Base-by-base conservation (phyloP, 2,113 vertebrate species). In the Mesitornis unicolor region DNA sequence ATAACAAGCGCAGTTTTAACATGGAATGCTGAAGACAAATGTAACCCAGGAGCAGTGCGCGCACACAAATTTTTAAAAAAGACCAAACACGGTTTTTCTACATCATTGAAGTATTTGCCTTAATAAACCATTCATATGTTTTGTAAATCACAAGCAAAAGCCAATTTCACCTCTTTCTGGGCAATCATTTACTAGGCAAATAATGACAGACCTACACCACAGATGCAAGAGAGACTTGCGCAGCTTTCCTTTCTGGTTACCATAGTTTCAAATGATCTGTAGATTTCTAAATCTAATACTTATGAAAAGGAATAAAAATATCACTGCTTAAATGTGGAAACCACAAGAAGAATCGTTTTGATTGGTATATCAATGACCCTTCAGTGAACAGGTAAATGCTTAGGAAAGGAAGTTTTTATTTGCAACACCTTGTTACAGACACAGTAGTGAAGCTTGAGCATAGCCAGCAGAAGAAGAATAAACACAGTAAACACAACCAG, bases 251-350 rank as follows among this genome's bases (percentile, higher is more conserved):
- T 77, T 59, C 90, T 87, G n/a, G 96, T 96, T 96, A 82, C 90
- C 92, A 94, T 94, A 95, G 92, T 75, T 96, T 96, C 96, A 90
- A 92, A 92, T 38, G n/a, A 96, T 93, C 60, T 31, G 76, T 56
- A 53, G 10, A 81, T 89, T 92, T 89, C 92, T 93, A 90, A 87
- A 96, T 96, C 80, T 82, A 94, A 82, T 94, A 88, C 67, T 88
- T 96, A 86, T 2, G 28, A 94, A 56, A 92, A 84, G 9, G 47
- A 95, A 94, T 81, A 86, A 93, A 94, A 96, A 96, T 88, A 95
- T 43, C 79, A 60, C 53, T 35, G 40, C 57, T 90, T 89, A 93
- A 90, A 89, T 42, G 77, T 3, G 9, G 92, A 59, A 88, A 45
- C 38, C 18, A 22, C 29, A 88, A 84, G 48, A 88, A 84, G 9